Percentiles rank a stretch among this genome's conserved stretches.
Conservation (phyloP, 2,113 vertebrate genomes). For the Lasiurus cinereus region DNA sequence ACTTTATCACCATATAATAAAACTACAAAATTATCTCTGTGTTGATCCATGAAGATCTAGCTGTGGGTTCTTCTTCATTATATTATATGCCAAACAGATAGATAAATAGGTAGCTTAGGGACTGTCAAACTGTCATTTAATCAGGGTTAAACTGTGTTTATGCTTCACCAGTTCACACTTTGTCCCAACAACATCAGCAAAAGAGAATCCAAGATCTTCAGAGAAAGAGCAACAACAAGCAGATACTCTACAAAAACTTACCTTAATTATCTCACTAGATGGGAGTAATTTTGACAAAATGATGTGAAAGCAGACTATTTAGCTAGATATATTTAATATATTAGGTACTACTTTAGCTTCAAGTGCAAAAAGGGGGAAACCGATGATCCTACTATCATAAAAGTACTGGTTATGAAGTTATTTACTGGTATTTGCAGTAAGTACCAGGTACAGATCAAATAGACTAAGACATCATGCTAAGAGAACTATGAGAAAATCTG, state of each 20-base stretch:
- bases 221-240: constrained; percentile 27
- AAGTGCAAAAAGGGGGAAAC: constrained; percentile 2
- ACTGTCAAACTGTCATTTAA: constrained; percentile 38
- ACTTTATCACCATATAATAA: constrained; percentile 29
- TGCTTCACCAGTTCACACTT: constrained; percentile 30
- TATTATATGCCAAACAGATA: not conserved
- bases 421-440: not conserved
- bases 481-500: constrained; percentile 26
- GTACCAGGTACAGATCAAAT: not conserved
- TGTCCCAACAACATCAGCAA: constrained; percentile 20
- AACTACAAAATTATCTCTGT: not conserved
- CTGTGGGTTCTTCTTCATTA: not conserved
- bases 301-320: not conserved
- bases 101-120: not conserved
- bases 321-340: not conserved
- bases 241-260: constrained; percentile 17
- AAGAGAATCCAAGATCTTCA: constrained; percentile 4
- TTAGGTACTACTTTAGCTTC: not conserved
- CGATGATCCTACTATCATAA: not conserved
- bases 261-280: not conserved
- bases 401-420: not conserved
- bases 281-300: constrained; percentile 40
- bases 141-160: constrained; percentile 20
- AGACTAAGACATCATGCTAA: not conserved
- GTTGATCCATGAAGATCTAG: not conserved